These are phyloP conservation scores for Drosophila nr. perissopoda DNA, from an alignment of 2,888 invertebrate species.

Conservation along the genomic window DNA sequence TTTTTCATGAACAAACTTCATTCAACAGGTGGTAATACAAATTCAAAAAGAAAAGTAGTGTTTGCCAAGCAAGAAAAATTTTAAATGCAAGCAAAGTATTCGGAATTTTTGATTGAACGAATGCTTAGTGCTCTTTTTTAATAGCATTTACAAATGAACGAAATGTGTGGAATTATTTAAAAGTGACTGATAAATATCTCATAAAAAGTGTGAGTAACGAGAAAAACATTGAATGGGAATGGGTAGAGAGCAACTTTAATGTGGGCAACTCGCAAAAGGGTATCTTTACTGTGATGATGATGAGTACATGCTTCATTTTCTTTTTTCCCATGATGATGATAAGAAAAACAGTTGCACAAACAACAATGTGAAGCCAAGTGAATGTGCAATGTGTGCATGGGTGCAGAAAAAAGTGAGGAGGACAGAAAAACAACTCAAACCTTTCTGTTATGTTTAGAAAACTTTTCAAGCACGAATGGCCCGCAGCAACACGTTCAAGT, in stretches of 20 bases:
- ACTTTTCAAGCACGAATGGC: constrained; percentile 80
- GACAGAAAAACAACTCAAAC: constrained; percentile 52
- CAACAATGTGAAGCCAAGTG: constrained; percentile 60
- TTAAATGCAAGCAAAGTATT: neutral
- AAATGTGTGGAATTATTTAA: neutral
- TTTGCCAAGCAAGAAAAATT: neutral
- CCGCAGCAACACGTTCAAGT: constrained; percentile 74
- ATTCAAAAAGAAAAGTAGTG: neutral
- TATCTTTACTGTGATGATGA: constrained; percentile 27
- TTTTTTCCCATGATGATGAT: constrained; percentile 29
- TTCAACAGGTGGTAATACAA: neutral
- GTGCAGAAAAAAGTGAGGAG: constrained; percentile 33
- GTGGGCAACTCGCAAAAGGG: constrained; percentile 11
- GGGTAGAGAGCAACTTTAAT: neutral
- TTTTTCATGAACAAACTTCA: neutral
- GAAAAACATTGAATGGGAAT: neutral
- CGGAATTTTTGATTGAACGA: neutral
- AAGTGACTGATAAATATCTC: neutral
- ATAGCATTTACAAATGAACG: too few species aligned
- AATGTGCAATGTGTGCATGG: constrained; percentile 57
- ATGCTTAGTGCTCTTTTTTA: neutral
- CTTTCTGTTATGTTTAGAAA: constrained; percentile 78
- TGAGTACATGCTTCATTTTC: constrained; percentile 23
- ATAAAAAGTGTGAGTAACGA: neutral
- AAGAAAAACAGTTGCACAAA: constrained; percentile 43